Conservation (phyloP, 2,888 invertebrate genomes). For the Troides helena region DNA sequence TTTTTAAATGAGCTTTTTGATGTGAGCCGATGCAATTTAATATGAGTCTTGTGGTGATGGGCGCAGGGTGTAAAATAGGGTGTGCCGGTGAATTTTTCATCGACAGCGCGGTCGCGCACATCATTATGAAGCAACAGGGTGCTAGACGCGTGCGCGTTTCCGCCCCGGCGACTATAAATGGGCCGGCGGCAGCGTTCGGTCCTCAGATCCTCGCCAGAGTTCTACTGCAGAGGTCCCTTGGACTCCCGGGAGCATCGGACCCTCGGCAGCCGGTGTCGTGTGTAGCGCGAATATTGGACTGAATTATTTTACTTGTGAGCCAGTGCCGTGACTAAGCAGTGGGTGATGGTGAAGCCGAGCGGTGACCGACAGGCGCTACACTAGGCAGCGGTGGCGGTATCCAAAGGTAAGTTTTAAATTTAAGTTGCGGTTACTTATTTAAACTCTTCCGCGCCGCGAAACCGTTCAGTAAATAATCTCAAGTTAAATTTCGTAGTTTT, state of each 20-base stretch:
- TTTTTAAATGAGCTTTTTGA: not conserved
- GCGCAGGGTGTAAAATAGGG: not conserved
- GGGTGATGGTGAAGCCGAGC: constrained; percentile 52
- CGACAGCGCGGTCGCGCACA: constrained; percentile 43
- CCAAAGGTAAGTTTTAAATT: constrained; percentile 55
- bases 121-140: constrained; percentile 77
- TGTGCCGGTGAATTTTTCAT: constrained; percentile 35
- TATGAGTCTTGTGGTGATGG: not conserved
- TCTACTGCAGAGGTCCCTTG: constrained; percentile 48
- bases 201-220: constrained; percentile 62
- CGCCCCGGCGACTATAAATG: constrained; percentile 63
- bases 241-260: constrained; percentile 39
- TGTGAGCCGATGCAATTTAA: not conserved
- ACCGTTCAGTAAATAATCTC: not conserved
- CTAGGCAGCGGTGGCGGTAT: constrained; percentile 43
- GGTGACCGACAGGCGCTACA: constrained; percentile 46
- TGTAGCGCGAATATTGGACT: constrained; percentile 38
- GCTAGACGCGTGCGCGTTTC: constrained; percentile 76
- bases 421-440: constrained; percentile 22
- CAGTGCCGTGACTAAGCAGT: constrained; percentile 45
- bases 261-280: constrained; percentile 40
- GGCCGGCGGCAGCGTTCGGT: constrained; percentile 50
- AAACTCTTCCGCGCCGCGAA: constrained; percentile 11
- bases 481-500: too few relatives aligned
- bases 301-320: constrained; percentile 41